Base-by-base conservation (phyloP, 1,140 invertebrate genomes). In the Whitmania pigra region DNA sequence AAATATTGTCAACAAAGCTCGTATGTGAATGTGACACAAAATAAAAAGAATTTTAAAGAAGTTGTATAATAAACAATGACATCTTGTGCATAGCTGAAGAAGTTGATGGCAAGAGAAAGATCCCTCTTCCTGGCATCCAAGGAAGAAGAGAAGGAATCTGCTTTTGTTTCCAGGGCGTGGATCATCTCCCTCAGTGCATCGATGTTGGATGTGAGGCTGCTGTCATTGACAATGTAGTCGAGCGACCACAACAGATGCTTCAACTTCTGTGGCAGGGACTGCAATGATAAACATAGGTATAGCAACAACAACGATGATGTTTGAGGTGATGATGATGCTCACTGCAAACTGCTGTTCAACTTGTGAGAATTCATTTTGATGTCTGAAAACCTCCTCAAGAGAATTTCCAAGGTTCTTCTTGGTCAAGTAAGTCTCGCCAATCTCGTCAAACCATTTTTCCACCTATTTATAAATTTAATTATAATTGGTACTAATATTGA, bases 31-130 rank as follows among this genome's bases (percentile, higher is more conserved):
- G 20, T 9, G 29, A 63, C 11, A 63, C 18, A 25, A 25, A 18
- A 60, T 60, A 60, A 60, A 60, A 60, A 6, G 27, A n/a, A 60
- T 60, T 60, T 22, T 7, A 63, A 63, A 63, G 11, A 22, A 25
- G 11, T 25, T 18, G 22, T 25, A 63, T 63, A 63, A 63, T 31
- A 63, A 68, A n/a, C 22, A 27, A 81, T 81, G 80, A 89, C 88
- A 78, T 85, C 86, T 83, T 89, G 86, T 57, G 88, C 87, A 69
- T 84, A 85, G 78, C 86, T 86, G 80, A 90, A 91, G 84, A 92
- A 92, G n/a, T 84, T 81, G n/a, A 89, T 85, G 1, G 89, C 86
- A 78, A 86, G 85, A 25, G 86, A 82, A 53, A 92, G 81, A 76
- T 90, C 84, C 67, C 85, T 81, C 74, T 88, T 86, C 73, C 89